These are phyloP conservation scores for Cheilosia pagana DNA, from an alignment of 2,888 invertebrate genomes.

Conservation along the genomic window DNA sequence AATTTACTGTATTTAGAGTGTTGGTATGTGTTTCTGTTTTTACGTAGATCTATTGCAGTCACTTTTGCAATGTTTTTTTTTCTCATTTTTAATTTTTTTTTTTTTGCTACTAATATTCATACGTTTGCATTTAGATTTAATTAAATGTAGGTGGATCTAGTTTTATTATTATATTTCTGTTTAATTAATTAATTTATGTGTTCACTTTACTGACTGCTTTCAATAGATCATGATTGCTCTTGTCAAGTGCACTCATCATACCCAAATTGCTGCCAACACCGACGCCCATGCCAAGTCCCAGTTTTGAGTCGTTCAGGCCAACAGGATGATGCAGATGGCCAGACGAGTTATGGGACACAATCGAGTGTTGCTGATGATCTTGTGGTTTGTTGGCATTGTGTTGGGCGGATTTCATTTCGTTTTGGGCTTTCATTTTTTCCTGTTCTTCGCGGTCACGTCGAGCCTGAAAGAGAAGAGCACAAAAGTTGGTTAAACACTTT, in stretches of 20 bases:
- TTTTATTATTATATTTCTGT: constrained; percentile 42
- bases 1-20: constrained; percentile 52
- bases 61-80: constrained; percentile 44
- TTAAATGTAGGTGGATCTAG: constrained; percentile 76
- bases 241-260: constrained; percentile 84
- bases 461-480: constrained; percentile 83
- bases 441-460: constrained; percentile 95
- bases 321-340: constrained; percentile 84
- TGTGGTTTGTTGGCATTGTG: constrained; percentile 86
- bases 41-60: constrained; percentile 67
- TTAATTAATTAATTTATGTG: constrained; percentile 80
- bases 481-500: background rate
- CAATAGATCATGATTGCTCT: constrained; percentile 83
- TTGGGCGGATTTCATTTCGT: constrained; percentile 93
- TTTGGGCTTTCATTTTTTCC: constrained; percentile 95
- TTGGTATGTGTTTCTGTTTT: constrained; percentile 18
- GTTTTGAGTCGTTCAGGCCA: constrained; percentile 83
- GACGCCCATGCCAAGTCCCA: constrained; percentile 83
- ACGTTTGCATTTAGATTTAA: constrained; percentile 61
- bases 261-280: constrained; percentile 83
- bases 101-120: constrained; percentile 56
- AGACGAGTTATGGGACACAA: constrained; percentile 83
- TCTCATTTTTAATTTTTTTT: constrained; percentile 30
- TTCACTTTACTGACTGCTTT: constrained; percentile 84
- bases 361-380: constrained; percentile 82